phyloP scores from a whole-genome alignment of 2,113 vertebrate species.

The Tyrannus savana region DNA sequence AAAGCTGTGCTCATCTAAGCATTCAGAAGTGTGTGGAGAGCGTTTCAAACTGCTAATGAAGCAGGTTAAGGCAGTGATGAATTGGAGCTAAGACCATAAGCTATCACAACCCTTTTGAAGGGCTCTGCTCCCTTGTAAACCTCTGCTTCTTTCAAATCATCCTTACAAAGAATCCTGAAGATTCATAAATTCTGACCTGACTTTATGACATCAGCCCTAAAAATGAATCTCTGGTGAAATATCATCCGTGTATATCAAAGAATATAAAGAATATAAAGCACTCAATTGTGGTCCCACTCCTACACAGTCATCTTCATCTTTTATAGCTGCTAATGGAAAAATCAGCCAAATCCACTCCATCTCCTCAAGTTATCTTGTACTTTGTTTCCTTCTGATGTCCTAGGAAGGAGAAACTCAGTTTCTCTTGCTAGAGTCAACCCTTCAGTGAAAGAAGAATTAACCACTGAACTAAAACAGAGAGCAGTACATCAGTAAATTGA shows the following conservation, averaged over 20 bases:
- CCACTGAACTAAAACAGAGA: not conserved
- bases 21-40: not conserved
- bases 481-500: not conserved
- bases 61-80: not conserved
- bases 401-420: not conserved
- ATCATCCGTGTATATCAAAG: not conserved
- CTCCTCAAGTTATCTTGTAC: not conserved
- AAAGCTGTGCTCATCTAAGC: not conserved
- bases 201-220: not conserved
- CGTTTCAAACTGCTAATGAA: not conserved
- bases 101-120: not conserved
- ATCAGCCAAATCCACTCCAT: not conserved
- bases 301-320: not conserved
- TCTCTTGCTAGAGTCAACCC: not conserved
- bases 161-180: not conserved
- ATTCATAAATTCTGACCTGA: not conserved
- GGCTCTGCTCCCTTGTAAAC: not conserved
- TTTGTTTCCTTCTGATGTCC: not conserved
- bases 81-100: not conserved
- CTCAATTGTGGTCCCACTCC: not conserved
- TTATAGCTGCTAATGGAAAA: not conserved
- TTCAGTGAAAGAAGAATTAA: not conserved
- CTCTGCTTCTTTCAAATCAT: not conserved
- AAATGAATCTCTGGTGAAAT: not conserved
- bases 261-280: not conserved